Evolutionary conservation across 2,797 vertebrate species (phyloP).

Genomic region (Miichthys miiuy): DNA sequence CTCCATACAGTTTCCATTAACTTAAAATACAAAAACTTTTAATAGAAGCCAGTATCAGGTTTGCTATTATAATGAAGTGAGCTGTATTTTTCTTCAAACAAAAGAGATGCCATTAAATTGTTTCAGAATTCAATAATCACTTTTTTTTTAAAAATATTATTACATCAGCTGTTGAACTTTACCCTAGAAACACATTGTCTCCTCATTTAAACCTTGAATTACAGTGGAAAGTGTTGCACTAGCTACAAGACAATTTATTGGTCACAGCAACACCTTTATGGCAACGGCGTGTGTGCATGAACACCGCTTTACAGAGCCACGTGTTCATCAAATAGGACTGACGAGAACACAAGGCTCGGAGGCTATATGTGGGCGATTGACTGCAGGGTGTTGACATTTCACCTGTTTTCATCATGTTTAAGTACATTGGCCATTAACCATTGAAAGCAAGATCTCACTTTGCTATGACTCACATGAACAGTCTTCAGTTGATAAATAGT

Average conservation of each 20-base stretch:
- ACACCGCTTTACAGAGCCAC: not conserved
- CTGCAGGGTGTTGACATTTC: not conserved
- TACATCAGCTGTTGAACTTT: not conserved
- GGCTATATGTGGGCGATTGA: not conserved
- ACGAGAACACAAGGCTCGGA: too few species aligned
- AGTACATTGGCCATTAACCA: not conserved
- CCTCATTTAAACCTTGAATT: not conserved
- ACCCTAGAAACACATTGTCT: not conserved
- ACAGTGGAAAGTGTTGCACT: not conserved
- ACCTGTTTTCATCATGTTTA: slow-evolving; percentile 2
- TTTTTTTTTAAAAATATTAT: not conserved
- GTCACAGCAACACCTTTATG: not conserved
- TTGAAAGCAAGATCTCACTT: not conserved
- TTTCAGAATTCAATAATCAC: not conserved
- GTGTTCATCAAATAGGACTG: not conserved
- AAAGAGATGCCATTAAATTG: not conserved
- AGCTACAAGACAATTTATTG: not conserved
- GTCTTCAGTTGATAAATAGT: slow-evolving; percentile 42
- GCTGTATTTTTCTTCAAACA: not conserved
- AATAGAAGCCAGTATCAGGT: not conserved
- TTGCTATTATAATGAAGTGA: not conserved
- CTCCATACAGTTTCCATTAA: not conserved
- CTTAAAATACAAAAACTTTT: not conserved
- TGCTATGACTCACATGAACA: not conserved
- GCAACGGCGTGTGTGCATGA: not conserved